These are phyloP conservation scores for Meiosimyza platycephala DNA, from an alignment of 2,888 invertebrate species.

Conservation along the genomic window DNA sequence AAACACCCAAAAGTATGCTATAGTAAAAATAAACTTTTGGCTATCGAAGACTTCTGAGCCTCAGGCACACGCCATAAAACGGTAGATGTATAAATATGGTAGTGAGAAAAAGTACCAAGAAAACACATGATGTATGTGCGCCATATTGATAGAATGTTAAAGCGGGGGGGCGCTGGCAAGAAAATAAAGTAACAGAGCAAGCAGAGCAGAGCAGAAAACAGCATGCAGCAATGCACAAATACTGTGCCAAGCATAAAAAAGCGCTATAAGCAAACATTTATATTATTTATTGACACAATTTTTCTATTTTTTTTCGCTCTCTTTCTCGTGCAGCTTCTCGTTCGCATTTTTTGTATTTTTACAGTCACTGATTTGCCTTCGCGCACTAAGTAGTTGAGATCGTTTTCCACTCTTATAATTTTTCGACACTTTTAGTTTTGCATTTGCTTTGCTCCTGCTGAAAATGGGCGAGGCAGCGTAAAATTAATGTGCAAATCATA, in stretches of 20 bases:
- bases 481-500: constrained; percentile 4
- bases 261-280: not conserved
- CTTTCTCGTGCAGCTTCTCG: not conserved
- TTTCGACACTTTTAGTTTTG: not conserved
- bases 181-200: too few species aligned
- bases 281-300: constrained; percentile 7
- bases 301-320: not conserved
- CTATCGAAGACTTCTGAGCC: not conserved
- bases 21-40: constrained; percentile 14
- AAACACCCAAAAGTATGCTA: constrained; percentile 27
- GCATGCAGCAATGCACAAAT: too few species aligned
- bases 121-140: too few species aligned
- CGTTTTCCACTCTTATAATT: not conserved
- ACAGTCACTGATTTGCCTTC: too few species aligned
- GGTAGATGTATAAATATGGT: too few species aligned
- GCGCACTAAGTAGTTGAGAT: not conserved
- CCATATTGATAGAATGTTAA: too few species aligned
- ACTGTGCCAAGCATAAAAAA: not conserved
- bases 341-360: not conserved
- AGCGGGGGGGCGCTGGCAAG: too few species aligned
- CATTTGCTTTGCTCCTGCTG: too few species aligned
- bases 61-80: not conserved
- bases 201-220: too few species aligned
- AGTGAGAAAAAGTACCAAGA: too few species aligned
- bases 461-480: constrained; percentile 3